Evolutionary conservation across 2,113 vertebrate species (phyloP).

Genomic region (Saimiri boliviensis): DNA sequence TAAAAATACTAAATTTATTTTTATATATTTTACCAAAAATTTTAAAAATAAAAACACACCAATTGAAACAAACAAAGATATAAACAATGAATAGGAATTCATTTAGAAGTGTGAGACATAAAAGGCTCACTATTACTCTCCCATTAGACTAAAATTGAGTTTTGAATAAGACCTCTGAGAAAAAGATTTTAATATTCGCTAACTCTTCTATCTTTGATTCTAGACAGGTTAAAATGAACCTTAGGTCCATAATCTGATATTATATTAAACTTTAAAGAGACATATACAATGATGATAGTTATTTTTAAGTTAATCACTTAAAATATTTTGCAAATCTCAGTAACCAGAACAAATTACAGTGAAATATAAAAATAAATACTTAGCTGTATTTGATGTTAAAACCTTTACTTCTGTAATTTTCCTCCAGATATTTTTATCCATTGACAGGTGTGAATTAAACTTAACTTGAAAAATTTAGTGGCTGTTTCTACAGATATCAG

Average conservation of each 20-base stretch:
- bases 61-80: not conserved
- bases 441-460: constrained; percentile 36
- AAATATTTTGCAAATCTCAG: constrained; percentile 22
- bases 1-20: not conserved
- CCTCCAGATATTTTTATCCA: not conserved
- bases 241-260: not conserved
- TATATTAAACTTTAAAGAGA: not conserved
- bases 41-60: not conserved
- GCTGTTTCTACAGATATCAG: constrained; percentile 15
- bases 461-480: constrained; percentile 56
- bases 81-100: not conserved
- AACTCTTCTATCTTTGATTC: not conserved
- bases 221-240: not conserved
- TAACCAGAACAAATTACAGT: not conserved
- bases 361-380: constrained; percentile 26
- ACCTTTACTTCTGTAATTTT: constrained; percentile 15
- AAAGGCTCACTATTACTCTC: not conserved
- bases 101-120: not conserved
- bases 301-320: constrained; percentile 19
- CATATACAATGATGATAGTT: not conserved
- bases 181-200: not conserved
- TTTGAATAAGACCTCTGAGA: not conserved
- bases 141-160: not conserved
- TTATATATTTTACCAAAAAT: not conserved
- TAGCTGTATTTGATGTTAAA: not conserved